These are phyloP conservation scores for Pentalonia nigronervosa DNA, from an alignment of 1,140 invertebrate genomes.

Conservation along the genomic window DNA sequence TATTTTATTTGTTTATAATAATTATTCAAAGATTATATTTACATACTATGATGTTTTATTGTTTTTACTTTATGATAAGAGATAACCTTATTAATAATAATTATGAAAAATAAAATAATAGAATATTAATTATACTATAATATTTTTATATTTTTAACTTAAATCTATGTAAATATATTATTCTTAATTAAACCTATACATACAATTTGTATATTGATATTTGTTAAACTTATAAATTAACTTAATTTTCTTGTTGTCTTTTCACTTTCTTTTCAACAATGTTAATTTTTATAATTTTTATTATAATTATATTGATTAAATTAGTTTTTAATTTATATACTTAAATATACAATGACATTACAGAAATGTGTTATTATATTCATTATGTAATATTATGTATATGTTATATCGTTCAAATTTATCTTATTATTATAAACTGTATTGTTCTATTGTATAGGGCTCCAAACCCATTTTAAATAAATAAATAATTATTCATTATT, in stretches of 20 bases:
- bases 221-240: not conserved
- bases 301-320: not conserved
- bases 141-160: not conserved
- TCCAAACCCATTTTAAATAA: no score
- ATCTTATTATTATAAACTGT: no score
- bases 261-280: not conserved
- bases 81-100: constrained; percentile 38
- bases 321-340: not conserved
- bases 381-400: not conserved
- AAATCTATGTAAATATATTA: not conserved
- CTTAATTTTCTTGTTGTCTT: not conserved
- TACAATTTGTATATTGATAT: not conserved
- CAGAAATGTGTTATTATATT: not conserved
- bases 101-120: not conserved
- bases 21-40: constrained; percentile 11
- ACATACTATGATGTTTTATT: not conserved
- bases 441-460: no score
- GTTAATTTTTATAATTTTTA: not conserved
- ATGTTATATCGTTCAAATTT: no score
- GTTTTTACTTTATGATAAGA: not conserved
- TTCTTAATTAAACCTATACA: not conserved
- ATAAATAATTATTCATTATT: not conserved
- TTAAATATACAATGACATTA: not conserved
- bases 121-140: not conserved
- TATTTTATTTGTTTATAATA: not conserved